phyloP scores from a whole-genome alignment of 2,113 vertebrate genomes.

The Numida meleagris region DNA sequence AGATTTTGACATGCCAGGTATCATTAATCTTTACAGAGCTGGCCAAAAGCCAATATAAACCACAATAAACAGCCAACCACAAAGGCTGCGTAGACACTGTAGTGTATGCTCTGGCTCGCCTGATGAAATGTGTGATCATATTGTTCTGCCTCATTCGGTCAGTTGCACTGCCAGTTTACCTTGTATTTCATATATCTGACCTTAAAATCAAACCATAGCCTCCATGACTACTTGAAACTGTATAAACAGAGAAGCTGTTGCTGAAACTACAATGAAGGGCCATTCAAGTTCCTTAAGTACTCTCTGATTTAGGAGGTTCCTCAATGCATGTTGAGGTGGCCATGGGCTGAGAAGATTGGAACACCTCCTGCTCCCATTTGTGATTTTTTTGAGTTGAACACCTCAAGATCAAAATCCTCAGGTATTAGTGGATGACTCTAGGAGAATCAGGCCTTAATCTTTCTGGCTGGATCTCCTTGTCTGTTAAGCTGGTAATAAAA shows the following conservation, averaged over 20 bases:
- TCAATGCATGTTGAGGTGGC: no score
- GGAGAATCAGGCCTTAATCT: background rate
- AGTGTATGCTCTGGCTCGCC: background rate
- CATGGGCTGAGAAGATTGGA: background rate
- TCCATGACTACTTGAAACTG: background rate
- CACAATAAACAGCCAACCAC: background rate
- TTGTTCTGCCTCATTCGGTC: background rate
- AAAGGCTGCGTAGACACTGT: background rate
- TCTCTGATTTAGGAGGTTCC: background rate
- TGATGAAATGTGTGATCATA: background rate
- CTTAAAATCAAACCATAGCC: background rate
- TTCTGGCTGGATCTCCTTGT: background rate
- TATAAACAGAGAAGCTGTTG: background rate
- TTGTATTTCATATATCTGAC: background rate
- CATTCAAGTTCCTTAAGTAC: background rate
- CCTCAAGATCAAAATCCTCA: background rate
- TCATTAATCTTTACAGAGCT: background rate
- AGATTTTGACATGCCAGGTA: background rate
- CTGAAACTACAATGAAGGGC: background rate
- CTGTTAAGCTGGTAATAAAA: background rate
- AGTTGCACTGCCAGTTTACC: background rate
- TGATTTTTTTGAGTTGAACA: background rate
- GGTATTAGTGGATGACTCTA: background rate
- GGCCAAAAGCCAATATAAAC: background rate
- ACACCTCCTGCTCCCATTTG: background rate